phyloP scores from a whole-genome alignment of 2,797 vertebrate genomes.

The Ispidina picta region DNA sequence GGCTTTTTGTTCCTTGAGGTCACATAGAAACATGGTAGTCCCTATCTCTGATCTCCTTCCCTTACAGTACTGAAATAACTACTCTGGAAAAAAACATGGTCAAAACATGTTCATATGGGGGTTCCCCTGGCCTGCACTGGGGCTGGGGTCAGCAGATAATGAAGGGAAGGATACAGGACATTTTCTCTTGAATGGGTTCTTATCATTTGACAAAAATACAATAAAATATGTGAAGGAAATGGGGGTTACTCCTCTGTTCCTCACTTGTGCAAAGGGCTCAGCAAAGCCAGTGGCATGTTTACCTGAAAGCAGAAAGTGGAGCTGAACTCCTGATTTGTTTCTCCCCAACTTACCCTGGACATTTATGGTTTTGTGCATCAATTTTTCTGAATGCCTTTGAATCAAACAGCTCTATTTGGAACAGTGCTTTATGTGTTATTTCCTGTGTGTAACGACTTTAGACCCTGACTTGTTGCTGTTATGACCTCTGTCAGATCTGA shows the following conservation, averaged over 20 bases:
- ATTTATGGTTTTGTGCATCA: background rate
- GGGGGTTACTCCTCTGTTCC: background rate
- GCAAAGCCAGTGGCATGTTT: background rate
- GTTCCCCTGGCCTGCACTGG: background rate
- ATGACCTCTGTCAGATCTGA: background rate
- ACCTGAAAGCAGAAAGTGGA: background rate
- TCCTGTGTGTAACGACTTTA: background rate
- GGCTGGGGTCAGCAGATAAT: background rate
- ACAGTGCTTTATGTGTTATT: background rate
- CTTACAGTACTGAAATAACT: background rate
- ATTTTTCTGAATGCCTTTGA: background rate
- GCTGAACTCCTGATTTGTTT: background rate
- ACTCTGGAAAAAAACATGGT: background rate
- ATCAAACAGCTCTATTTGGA: background rate
- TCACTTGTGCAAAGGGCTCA: rapidly evolving
- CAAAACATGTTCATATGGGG: background rate
- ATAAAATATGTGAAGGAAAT: rapidly evolving
- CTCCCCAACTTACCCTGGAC: rapidly evolving
- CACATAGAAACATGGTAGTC: rapidly evolving
- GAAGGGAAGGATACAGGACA: rapidly evolving
- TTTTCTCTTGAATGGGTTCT: background rate
- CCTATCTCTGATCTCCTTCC: background rate
- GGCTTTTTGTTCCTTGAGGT: background rate
- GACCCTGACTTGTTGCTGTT: background rate
- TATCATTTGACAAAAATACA: background rate